Evolutionary conservation across 1,140 invertebrate genomes (phyloP), one percentile per base, ranked within the genome.

Genomic region (Panagrolaimus sp.): DNA sequence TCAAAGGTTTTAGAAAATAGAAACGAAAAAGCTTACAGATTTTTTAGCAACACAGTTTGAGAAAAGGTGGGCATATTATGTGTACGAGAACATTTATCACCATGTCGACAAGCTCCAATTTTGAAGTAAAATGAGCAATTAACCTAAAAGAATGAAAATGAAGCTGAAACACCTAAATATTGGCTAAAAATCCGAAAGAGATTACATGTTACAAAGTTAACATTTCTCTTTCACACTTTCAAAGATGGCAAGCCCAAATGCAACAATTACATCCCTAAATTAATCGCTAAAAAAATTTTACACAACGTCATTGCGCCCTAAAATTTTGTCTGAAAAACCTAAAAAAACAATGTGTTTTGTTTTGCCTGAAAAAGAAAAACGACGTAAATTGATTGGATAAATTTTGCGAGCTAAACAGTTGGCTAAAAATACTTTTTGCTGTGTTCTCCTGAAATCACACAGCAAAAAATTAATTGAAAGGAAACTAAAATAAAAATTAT

Each of bases 121-220:
- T 98, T 98, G 84, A 98, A 98, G 84, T 97, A 98, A 88, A 98
- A 98, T 3, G 94, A 97, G 86, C 95, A 98, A 84, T 98, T 98
- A 67, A 98, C 94, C 87, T 93, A 96, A 87, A 81, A 90, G 90
- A 84, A 78, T 47, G 17, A n/a, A 5, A 24, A 8, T 58, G 21
- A 58, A 12, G 8, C 14, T 21, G 7, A n/a, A 26, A 26, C 48
- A 12, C 52, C 3, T 26, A 58, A 58, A 21, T 58, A 26, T 21
- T 28, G 48, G 14, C 12, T 21, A 58, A 26, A 38, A 38, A 38
- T 38, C 32, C 32, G 52, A 58, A 17, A 58, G 52, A 58, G 52
- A 58, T 58, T 58, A 58, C 52, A 26, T 28, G 28, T 58, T 58
- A 26, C 52, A 28, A 58, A 58, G 17, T 58, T 28, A 28, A 21